phyloP scores from a whole-genome alignment of 2,797 vertebrate species.

The Triplophysa yarkandensis region DNA sequence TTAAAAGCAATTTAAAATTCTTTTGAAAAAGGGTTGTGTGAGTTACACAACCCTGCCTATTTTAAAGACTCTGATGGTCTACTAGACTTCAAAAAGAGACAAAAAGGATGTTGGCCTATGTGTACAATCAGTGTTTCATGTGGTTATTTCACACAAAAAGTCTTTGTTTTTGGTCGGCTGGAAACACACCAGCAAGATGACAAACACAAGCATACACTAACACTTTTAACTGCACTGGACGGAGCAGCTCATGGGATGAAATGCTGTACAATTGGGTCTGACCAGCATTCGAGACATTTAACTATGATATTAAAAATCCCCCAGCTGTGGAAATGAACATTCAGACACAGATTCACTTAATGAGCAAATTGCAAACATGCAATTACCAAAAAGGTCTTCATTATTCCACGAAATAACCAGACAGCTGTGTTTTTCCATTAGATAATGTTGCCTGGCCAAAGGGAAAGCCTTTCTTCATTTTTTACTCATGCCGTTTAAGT shows the following conservation, averaged over 20 bases:
- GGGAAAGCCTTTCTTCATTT: neutral
- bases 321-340: neutral
- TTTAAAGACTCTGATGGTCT: constrained; percentile 12
- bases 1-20: no score
- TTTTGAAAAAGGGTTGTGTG: no score
- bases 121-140: neutral
- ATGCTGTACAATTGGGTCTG: neutral
- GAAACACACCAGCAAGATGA: constrained; percentile 4
- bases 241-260: neutral
- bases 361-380: neutral
- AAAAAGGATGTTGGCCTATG: constrained; percentile 7
- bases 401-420: neutral
- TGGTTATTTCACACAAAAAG: constrained; percentile 2
- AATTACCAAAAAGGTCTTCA: constrained; percentile 14
- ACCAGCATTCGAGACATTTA: neutral
- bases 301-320: neutral
- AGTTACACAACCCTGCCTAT: neutral
- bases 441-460: neutral
- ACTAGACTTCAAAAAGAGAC: constrained; percentile 24
- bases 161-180: constrained; percentile 21
- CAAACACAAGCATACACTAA: constrained; percentile 19
- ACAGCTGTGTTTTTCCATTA: neutral
- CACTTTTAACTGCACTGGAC: constrained; percentile 7
- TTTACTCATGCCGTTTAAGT: neutral
- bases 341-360: neutral